These are phyloP conservation scores for Caenorhabditis sp. DNA, from an alignment of 2,888 invertebrate genomes.

Conservation along the genomic window DNA sequence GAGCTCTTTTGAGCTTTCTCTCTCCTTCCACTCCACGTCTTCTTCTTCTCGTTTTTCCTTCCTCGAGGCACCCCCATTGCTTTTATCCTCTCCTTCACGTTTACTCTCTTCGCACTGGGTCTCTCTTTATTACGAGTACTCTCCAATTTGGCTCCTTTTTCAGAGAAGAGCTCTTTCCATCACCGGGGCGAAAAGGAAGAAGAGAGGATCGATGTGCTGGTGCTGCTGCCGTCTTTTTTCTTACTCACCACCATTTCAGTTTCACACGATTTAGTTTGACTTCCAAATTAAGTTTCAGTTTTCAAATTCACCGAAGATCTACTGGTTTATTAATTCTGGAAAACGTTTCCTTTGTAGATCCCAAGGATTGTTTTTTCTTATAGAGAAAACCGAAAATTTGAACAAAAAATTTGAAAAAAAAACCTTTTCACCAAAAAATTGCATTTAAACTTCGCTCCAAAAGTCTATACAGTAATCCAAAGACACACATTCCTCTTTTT, in stretches of 20 bases:
- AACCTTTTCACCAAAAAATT: no score
- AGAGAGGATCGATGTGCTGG: slow-evolving; percentile 50
- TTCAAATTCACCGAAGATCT: neutral
- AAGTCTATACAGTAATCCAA: no score
- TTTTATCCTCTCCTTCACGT: slow-evolving; percentile 58
- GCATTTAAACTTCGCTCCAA: no score
- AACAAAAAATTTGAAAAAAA: no score
- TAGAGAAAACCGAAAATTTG: no score
- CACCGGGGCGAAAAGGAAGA: slow-evolving; percentile 29
- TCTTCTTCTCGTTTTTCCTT: slow-evolving; percentile 56
- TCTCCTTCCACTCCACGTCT: slow-evolving; percentile 30
- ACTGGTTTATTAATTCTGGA: neutral
- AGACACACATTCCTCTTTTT: no score
- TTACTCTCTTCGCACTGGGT: slow-evolving; percentile 29
- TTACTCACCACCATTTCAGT: slow-evolving; percentile 3
- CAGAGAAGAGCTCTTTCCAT: slow-evolving; percentile 36
- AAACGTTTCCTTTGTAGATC: neutral
- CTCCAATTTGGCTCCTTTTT: slow-evolving; percentile 17
- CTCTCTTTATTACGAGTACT: slow-evolving; percentile 20
- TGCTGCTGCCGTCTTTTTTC: slow-evolving; percentile 17
- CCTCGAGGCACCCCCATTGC: slow-evolving; percentile 16
- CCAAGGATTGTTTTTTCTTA: no score
- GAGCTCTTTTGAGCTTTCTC: slow-evolving; percentile 37
- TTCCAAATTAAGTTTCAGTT: neutral
- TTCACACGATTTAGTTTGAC: slow-evolving; percentile 22